Evolutionary conservation across 2,113 vertebrate genomes (phyloP).

Genomic region (Apodemus sylvaticus): DNA sequence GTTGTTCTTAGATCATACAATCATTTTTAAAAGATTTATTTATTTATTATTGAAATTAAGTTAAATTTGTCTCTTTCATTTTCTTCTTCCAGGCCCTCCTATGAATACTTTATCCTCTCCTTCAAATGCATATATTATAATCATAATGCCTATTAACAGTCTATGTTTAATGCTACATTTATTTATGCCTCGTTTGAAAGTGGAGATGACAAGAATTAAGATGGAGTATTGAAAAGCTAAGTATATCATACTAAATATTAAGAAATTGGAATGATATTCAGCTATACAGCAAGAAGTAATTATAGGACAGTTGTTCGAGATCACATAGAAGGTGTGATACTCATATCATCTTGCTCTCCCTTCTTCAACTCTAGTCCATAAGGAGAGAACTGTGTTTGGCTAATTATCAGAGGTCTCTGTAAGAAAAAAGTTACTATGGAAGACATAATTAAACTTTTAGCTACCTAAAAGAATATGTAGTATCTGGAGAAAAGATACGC

Average conservation of each 20-base stretch:
- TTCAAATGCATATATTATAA: background rate
- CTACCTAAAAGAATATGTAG: background rate
- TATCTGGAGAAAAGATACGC: background rate
- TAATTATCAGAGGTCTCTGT: background rate
- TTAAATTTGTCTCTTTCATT: background rate
- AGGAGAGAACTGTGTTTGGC: background rate
- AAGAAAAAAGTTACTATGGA: background rate
- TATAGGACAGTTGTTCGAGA: background rate
- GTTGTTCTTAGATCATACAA: background rate
- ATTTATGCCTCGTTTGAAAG: background rate
- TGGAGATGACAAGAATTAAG: background rate
- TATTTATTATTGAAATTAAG: background rate
- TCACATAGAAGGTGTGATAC: background rate
- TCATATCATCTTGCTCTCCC: fast-evolving
- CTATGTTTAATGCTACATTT: background rate
- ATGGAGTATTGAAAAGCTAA: background rate
- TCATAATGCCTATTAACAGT: background rate
- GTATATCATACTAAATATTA: background rate
- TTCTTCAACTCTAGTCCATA: background rate
- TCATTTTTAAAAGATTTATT: background rate
- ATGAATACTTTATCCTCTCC: background rate
- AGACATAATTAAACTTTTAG: background rate
- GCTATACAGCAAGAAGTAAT: background rate
- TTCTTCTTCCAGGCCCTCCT: background rate
- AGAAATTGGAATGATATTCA: background rate